Evolutionary conservation across 2,113 vertebrate genomes (phyloP).

Genomic region (Pipa parva): DNA sequence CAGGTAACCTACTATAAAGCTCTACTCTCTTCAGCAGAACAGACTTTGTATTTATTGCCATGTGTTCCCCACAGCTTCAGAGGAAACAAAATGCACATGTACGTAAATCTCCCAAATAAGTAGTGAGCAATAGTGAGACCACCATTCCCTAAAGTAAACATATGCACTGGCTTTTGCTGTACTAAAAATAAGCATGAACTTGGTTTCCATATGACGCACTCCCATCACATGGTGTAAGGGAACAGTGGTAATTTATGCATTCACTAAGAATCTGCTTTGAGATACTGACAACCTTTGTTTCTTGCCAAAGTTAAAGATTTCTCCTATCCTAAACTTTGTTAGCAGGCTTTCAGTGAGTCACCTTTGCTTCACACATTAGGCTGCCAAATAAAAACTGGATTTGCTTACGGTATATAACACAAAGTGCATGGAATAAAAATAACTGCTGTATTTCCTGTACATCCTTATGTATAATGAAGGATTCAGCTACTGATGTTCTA

Average conservation of each 20-base stretch:
- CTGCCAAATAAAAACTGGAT: background rate
- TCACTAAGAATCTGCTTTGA: conserved; percentile 8
- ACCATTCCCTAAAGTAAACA: conserved; percentile 4
- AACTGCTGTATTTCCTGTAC: too few species aligned
- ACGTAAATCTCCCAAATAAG: conserved; percentile 1
- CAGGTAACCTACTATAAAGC: too few species aligned
- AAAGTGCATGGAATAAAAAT: too few species aligned
- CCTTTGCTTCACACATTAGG: background rate
- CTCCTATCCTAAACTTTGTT: conserved; percentile 12
- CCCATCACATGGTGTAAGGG: background rate
- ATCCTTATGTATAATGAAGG: too few species aligned
- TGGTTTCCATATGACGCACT: conserved; percentile 15
- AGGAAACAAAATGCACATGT: background rate
- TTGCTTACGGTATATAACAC: too few species aligned
- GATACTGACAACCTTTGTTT: conserved; percentile 19
- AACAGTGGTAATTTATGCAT: conserved; percentile 27
- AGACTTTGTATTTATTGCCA: too few species aligned
- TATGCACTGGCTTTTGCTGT: background rate
- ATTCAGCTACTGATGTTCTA: too few species aligned
- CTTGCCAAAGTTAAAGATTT: conserved; percentile 8
- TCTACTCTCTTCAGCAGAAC: too few species aligned
- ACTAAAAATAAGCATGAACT: conserved; percentile 23
- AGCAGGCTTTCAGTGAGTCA: conserved; percentile 10
- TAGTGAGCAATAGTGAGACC: background rate
- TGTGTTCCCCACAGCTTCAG: too few species aligned